phyloP scores from a whole-genome alignment of 1,140 invertebrate genomes.

The Drosophila oshimai region DNA sequence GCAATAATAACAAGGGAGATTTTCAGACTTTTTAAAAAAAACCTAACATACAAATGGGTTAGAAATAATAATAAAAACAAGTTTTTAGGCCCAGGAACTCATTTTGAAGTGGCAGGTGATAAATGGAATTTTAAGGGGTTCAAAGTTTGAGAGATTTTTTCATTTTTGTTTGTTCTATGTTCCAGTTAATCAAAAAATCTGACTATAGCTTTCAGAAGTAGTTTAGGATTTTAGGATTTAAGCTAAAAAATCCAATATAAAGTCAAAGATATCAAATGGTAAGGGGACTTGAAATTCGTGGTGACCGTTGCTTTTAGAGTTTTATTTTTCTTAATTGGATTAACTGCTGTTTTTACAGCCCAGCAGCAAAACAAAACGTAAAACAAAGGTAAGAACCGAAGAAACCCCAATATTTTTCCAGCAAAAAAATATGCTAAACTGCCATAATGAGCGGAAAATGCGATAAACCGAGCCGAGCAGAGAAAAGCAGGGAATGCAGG shows the following conservation, averaged over 20 bases:
- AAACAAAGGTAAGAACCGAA: slow-evolving; percentile 47
- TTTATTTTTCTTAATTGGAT: slow-evolving; percentile 76
- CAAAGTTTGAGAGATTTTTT: too few species aligned
- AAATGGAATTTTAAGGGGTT: too few species aligned
- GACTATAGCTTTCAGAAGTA: too few species aligned
- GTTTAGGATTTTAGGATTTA: too few species aligned
- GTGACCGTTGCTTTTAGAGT: not conserved
- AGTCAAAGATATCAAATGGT: too few species aligned
- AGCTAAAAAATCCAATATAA: too few species aligned
- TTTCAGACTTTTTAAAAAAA: too few species aligned
- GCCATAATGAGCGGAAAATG: slow-evolving; percentile 41
- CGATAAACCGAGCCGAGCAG: slow-evolving; percentile 8
- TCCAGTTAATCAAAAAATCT: too few species aligned
- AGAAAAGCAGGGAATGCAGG: slow-evolving; percentile 11
- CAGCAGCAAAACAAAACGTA: slow-evolving; percentile 29
- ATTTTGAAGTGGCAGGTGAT: too few species aligned
- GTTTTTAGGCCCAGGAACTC: not conserved
- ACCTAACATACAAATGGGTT: too few species aligned
- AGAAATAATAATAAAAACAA: not conserved
- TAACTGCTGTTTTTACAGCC: slow-evolving; percentile 64
- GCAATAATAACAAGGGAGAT: not conserved
- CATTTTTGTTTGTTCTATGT: too few species aligned
- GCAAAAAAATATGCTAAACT: slow-evolving; percentile 44
- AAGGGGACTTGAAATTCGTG: slow-evolving; percentile 33
- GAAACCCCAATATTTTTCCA: slow-evolving; percentile 66